Percentiles rank a stretch among this genome's conserved stretches.
These are phyloP conservation scores for Patella depressa DNA, from an alignment of 2,888 invertebrate genomes.

Conservation along the genomic window DNA sequence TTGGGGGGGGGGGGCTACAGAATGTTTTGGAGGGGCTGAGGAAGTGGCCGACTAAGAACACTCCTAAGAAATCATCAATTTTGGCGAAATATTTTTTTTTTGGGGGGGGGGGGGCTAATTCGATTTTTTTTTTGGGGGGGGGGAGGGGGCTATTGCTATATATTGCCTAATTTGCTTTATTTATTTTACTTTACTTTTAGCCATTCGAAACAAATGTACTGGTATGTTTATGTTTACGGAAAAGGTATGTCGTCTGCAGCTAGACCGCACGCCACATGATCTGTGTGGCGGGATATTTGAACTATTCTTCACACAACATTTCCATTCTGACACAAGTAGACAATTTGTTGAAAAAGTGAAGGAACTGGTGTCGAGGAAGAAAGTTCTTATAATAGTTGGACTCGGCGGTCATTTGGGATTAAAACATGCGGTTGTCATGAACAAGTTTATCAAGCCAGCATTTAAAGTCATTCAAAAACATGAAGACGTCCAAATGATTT, in stretches of 20 bases:
- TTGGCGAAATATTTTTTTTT: no score
- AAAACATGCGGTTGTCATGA: neutral
- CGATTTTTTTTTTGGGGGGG: no score
- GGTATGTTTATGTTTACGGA: slow-evolving; percentile 31
- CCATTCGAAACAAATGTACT: slow-evolving; percentile 14
- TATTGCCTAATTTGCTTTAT: no score
- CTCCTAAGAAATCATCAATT: no score
- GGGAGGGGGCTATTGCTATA: no score
- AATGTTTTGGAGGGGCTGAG: no score
- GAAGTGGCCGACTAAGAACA: no score
- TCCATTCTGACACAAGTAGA: neutral
- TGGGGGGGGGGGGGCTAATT: no score
- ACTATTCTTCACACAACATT: slow-evolving; percentile 23
- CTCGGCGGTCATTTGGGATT: no score
- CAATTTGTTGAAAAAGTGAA: neutral
- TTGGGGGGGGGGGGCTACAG: no score
- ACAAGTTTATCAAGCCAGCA: slow-evolving; percentile 15
- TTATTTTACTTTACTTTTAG: neutral
- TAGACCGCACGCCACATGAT: slow-evolving; percentile 6
- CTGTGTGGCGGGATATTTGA: slow-evolving; percentile 20
- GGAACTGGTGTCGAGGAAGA: no score
- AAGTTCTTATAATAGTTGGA: no score
- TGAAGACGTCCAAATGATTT: neutral
- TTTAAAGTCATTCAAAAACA: slow-evolving; percentile 1
- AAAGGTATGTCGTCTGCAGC: slow-evolving; percentile 21